Conservation (phyloP, 2,797 vertebrate genomes). For the Chloroceryle inda region DNA sequence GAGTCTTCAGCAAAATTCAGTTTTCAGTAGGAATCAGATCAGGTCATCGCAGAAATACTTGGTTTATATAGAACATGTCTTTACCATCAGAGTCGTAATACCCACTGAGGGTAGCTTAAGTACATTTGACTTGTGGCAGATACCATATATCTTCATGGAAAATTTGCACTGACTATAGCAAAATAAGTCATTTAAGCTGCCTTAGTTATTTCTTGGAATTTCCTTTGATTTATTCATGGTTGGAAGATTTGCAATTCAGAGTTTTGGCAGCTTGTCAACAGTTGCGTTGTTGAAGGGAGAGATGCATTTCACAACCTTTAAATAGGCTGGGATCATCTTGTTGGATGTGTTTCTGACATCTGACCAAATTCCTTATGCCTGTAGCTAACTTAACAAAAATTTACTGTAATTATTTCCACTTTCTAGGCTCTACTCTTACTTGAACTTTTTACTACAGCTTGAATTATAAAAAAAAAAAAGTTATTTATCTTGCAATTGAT, state of each 20-base stretch:
- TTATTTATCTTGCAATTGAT: neutral
- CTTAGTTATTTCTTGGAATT: constrained; percentile 67
- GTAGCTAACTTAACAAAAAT: neutral
- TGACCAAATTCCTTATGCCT: constrained; percentile 39
- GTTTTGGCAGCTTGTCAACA: constrained; percentile 63
- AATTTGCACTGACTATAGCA: constrained; percentile 50
- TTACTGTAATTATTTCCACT: constrained; percentile 1
- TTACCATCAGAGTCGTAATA: constrained; percentile 3
- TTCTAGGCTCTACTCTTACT: neutral
- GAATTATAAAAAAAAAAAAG: neutral
- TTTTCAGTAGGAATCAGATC: neutral
- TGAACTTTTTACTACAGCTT: neutral
- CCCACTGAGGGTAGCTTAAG: neutral
- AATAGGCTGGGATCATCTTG: constrained; percentile 30
- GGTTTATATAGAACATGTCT: neutral
- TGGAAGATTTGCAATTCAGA: constrained; percentile 56
- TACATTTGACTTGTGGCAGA: constrained; percentile 20
- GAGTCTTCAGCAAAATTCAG: neutral
- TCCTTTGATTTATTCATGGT: constrained; percentile 70
- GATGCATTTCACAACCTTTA: constrained; percentile 60
- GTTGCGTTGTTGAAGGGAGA: neutral
- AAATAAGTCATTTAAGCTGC: constrained; percentile 41
- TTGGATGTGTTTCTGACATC: constrained; percentile 25
- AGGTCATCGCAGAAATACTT: neutral
- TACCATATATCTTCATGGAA: constrained; percentile 13